Conservation (phyloP, 2,113 vertebrate genomes). For the Elaphurus davidianus region DNA sequence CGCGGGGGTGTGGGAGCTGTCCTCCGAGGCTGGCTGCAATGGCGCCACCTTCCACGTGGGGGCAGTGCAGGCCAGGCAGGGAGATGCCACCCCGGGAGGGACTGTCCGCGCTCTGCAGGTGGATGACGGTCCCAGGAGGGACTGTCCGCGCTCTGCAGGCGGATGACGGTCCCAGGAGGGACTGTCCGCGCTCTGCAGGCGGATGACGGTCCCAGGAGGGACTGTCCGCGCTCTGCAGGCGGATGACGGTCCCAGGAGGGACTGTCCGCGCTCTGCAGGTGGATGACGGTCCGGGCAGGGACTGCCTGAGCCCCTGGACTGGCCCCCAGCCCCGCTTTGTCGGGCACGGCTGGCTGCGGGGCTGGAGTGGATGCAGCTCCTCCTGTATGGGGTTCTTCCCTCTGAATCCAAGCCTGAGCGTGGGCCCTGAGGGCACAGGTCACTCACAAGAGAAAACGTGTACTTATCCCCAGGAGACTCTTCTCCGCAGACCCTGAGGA, state of each 20-base stretch:
- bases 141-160: neutral
- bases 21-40: neutral
- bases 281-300: neutral
- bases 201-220: no score
- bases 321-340: neutral
- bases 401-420: neutral
- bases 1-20: fast-evolving
- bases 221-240: neutral
- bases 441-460: neutral
- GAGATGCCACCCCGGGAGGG: no score
- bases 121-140: neutral
- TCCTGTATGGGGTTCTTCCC: neutral
- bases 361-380: neutral
- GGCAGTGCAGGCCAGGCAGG: slow-evolving; percentile 52
- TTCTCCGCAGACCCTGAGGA: neutral
- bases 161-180: neutral
- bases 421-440: neutral
- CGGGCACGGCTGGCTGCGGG: neutral
- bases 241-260: neutral
- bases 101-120: neutral
- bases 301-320: neutral
- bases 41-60: slow-evolving; percentile 34
- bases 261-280: neutral
- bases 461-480: neutral
- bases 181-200: neutral